Conservation (phyloP, 2,113 vertebrate genomes). For the Carassius gibelio region DNA sequence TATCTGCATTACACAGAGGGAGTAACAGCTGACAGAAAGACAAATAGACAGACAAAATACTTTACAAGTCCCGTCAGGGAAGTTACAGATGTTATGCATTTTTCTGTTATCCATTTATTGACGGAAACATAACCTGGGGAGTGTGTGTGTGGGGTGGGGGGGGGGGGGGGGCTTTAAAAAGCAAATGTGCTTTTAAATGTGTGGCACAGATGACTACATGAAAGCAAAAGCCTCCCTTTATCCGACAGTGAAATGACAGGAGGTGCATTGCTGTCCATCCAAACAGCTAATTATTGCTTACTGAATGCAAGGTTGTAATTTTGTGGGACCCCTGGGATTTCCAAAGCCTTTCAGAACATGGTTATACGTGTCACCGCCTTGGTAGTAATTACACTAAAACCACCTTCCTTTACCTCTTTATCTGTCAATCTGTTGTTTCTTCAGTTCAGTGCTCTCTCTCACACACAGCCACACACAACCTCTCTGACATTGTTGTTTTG, state of each 20-base stretch:
- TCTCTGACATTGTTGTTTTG: slow-evolving; percentile 34
- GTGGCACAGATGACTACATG: slow-evolving; percentile 43
- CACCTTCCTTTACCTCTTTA: slow-evolving; percentile 14
- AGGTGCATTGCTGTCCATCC: slow-evolving; percentile 24
- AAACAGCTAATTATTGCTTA: slow-evolving; percentile 36
- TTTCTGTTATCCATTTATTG: slow-evolving; percentile 17
- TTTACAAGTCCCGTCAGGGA: not conserved
- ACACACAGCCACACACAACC: not conserved
- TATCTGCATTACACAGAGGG: not conserved
- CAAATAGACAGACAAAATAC: not conserved
- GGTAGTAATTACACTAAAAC: not conserved
- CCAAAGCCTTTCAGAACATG: not conserved
- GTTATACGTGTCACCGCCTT: not conserved
- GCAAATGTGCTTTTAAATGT: slow-evolving; percentile 25
- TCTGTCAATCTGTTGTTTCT: slow-evolving; percentile 6
- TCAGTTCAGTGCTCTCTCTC: not conserved
- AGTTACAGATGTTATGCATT: slow-evolving; percentile 4
- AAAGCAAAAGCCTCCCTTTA: slow-evolving; percentile 31
- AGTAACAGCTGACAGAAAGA: not conserved
- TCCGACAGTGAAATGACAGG: slow-evolving; percentile 24
- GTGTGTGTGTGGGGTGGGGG: too few relatives aligned
- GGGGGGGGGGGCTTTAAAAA: not conserved
- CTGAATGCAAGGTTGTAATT: slow-evolving; percentile 11
- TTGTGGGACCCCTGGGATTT: not conserved
- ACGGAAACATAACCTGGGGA: slow-evolving; percentile 11